Evolutionary conservation across 1,140 invertebrate genomes (phyloP).

Genomic region (Sarcophaga bullata): DNA sequence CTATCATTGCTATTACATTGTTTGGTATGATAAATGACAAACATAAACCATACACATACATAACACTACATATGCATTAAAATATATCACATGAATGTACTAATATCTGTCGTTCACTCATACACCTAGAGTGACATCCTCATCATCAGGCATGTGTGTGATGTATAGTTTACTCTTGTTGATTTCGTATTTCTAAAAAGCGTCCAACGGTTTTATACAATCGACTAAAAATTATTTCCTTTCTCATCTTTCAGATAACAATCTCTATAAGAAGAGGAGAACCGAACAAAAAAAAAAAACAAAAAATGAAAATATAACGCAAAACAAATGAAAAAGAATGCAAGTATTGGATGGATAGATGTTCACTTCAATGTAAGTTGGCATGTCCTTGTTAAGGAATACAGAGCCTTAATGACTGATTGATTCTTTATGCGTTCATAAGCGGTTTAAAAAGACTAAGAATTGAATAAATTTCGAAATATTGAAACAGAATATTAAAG

Average conservation of each 20-base stretch:
- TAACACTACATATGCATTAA: too few relatives aligned
- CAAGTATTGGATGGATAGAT: neutral
- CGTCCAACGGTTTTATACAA: conserved; percentile 12
- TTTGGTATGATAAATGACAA: neutral
- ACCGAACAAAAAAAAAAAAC: too few relatives aligned
- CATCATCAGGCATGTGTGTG: neutral
- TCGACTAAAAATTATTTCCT: neutral
- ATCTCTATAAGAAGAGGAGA: neutral
- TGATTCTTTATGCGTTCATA: too few relatives aligned
- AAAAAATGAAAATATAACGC: too few relatives aligned
- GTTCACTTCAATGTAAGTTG: neutral
- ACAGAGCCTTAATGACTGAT: neutral
- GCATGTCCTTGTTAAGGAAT: neutral
- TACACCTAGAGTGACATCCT: neutral
- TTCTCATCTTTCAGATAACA: conserved; percentile 10
- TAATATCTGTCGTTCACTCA: neutral
- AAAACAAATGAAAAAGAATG: too few relatives aligned
- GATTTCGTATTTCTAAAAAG: conserved; percentile 1
- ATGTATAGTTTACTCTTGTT: neutral
- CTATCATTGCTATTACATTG: conserved; percentile 13
- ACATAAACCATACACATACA: too few relatives aligned
- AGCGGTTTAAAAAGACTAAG: too few relatives aligned
- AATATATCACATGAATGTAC: neutral
- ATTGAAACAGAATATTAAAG: too few relatives aligned
- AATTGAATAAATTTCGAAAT: too few relatives aligned